A percentile compares a stretch with the other conserved stretches of the same genome.
These are phyloP conservation scores for Scalopus aquaticus DNA, from an alignment of 2,113 vertebrate genomes.

Conservation along the genomic window DNA sequence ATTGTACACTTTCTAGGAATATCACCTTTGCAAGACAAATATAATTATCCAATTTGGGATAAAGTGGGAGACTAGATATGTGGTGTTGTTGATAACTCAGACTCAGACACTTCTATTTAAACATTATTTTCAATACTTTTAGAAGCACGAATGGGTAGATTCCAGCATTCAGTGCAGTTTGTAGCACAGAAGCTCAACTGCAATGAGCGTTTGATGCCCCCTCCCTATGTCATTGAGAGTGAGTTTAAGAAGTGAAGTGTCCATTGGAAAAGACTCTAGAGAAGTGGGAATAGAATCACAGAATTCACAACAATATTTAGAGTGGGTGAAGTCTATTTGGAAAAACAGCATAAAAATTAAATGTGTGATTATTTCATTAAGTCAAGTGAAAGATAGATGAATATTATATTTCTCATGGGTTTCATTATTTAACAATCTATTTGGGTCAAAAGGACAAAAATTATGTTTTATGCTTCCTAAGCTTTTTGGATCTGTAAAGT, in stretches of 20 bases:
- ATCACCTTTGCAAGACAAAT: no score
- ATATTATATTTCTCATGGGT: not conserved
- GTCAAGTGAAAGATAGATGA: not conserved
- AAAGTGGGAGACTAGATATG: not conserved
- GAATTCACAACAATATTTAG: not conserved
- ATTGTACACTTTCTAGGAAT: no score
- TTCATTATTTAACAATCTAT: not conserved
- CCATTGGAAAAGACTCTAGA: not conserved
- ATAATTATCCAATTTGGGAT: not conserved
- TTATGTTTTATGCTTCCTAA: not conserved
- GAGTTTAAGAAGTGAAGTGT: not conserved
- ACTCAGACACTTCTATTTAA: not conserved
- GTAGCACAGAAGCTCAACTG: not conserved
- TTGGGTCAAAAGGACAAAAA: not conserved
- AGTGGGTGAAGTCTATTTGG: not conserved
- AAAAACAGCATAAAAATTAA: not conserved
- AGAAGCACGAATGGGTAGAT: not conserved
- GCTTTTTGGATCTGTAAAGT: not conserved
- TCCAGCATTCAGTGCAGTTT: not conserved
- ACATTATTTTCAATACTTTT: conserved; percentile 8
- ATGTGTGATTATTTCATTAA: not conserved
- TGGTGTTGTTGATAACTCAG: not conserved
- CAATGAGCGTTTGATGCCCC: not conserved
- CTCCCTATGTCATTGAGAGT: not conserved
- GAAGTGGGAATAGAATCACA: not conserved